Conservation (phyloP, 1,140 invertebrate genomes). For the Kradibia gibbosae region DNA sequence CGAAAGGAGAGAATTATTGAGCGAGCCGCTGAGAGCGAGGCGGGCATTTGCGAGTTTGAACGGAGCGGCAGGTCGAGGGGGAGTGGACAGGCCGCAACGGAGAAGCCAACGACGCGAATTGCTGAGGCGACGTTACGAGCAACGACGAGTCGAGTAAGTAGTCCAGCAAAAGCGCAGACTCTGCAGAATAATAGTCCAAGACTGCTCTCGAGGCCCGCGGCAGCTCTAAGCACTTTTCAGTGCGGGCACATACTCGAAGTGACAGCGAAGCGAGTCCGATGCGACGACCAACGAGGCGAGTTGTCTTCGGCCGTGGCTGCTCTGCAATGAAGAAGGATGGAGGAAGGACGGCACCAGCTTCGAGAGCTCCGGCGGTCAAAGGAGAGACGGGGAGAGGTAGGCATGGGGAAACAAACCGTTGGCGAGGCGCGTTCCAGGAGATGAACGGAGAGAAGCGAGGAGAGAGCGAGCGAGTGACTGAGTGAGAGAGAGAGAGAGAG, state of each 20-base stretch:
- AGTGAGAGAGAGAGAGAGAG: background rate
- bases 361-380: background rate
- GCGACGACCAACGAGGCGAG: too few species aligned
- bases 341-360: background rate
- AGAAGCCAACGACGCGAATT: background rate
- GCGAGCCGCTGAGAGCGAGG: too few species aligned
- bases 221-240: background rate
- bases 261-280: background rate
- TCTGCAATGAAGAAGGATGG: background rate
- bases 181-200: conserved; percentile 3
- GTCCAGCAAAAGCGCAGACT: conserved; percentile 8
- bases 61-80: background rate
- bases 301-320: too few species aligned
- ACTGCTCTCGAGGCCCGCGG: background rate
- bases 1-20: too few species aligned
- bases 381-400: background rate
- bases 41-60: too few species aligned
- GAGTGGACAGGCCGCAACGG: background rate
- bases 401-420: conserved; percentile 2
- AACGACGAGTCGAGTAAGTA: background rate
- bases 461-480: conserved; percentile 4
- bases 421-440: background rate
- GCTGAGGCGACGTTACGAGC: background rate
- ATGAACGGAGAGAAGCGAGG: background rate
- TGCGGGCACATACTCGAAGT: background rate